Evolutionary conservation across 2,113 vertebrate species (phyloP), one percentile per base, ranked within the genome.

Genomic region (Gobio gobio): DNA sequence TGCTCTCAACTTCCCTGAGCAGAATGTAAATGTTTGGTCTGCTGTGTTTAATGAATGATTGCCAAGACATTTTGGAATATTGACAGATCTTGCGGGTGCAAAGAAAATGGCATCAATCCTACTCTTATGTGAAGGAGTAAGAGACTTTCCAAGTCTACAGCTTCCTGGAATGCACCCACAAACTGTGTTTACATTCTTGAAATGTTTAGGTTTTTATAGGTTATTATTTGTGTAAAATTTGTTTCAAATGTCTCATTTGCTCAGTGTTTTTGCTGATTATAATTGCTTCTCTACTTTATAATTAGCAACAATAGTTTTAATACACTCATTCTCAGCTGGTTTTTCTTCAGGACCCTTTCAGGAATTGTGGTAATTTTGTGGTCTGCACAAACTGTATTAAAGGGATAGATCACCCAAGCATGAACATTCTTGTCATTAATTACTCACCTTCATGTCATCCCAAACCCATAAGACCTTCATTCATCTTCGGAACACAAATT

Each of bases 31-130:
- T 91, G 91, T 83, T 87, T 89, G 56, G 85, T 78, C 83, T 78
- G 88, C 84, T 87, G 83, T 81, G 87, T 88, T 84, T 85, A 45
- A 76, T 91, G 80, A 90, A 84, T 85, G 40, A 61, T 68, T 83
- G 78, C 56, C 81, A 68, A 73, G 85, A 75, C 81, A 84, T 82
- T 87, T 76, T 92, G 92, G 91, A 93, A 89, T 81, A 89, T 78
- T 84, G 92, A 93, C 91, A 94, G 90, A 49, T 90, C 78, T 86
- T 89, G 92, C 93, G 93, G 93, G 92, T 94, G 93, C 89, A 91
- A 87, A 89, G 85, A 78, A 82, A 90, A 91, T 40, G 54, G 22
- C n/a, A n/a, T 80, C 82, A 73, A 73, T 70, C n/a, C 61, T 73
- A 73, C 78, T 58, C 54, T 82, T 73, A 59, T 73, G 40, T 24